phyloP scores from a whole-genome alignment of 2,797 vertebrate species.

The Acanthurus lineatus region DNA sequence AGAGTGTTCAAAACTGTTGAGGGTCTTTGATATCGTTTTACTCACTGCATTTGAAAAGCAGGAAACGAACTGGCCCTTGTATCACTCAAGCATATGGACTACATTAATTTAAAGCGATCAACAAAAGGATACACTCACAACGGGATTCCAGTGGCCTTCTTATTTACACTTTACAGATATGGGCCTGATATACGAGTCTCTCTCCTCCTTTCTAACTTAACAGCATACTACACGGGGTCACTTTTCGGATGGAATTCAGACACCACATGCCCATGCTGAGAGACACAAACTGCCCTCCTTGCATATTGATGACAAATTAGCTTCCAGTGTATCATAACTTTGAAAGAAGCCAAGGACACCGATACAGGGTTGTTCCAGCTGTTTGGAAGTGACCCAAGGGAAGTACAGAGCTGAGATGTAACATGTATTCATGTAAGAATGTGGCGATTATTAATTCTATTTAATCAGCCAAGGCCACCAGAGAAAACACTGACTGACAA shows the following conservation, averaged over 20 bases:
- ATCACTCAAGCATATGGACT: conserved; percentile 25
- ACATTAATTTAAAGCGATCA: conserved; percentile 4
- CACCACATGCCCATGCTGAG: not conserved
- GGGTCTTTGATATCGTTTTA: conserved; percentile 48
- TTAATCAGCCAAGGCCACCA: conserved; percentile 13
- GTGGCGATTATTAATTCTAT: not conserved
- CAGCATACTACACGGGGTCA: not conserved
- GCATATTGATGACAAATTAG: conserved; percentile 31
- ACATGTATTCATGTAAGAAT: not conserved
- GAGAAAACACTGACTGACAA: conserved; percentile 4
- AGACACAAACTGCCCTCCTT: not conserved
- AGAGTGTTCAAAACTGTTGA: conserved; percentile 40
- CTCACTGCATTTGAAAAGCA: conserved; percentile 22
- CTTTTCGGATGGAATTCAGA: conserved; percentile 16
- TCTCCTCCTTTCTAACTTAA: not conserved
- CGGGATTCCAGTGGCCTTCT: not conserved
- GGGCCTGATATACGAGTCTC: conserved; percentile 9
- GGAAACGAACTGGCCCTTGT: conserved; percentile 18
- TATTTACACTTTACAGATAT: conserved; percentile 25
- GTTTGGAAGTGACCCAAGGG: not conserved
- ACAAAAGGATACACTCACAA: conserved; percentile 22
- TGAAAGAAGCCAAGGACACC: conserved; percentile 16
- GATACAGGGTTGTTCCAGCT: not conserved
- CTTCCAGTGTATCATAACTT: conserved; percentile 9
- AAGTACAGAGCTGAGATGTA: not conserved